Evolutionary conservation across 2,113 vertebrate genomes (phyloP).

Genomic region (Megaceryle torquata): DNA sequence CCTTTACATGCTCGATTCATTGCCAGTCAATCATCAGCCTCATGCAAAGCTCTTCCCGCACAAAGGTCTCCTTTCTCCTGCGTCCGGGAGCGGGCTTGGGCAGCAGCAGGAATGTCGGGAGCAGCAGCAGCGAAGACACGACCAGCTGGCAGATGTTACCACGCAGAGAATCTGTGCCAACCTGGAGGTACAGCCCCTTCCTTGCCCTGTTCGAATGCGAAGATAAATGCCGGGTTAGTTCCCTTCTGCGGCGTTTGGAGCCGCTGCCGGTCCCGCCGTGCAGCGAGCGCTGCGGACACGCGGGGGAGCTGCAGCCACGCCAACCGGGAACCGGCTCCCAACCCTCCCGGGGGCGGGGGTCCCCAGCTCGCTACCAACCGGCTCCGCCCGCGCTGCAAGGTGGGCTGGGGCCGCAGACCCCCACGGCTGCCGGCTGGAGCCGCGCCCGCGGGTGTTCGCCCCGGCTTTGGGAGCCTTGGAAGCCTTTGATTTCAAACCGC

Average conservation of each 20-base stretch:
- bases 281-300: not conserved
- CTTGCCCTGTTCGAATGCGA: fast-evolving
- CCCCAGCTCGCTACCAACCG: not conserved
- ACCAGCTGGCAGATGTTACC: not conserved
- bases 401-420: not conserved
- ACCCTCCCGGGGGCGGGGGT: not conserved
- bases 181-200: fast-evolving
- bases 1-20: not conserved
- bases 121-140: not conserved
- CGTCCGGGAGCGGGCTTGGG: not conserved
- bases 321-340: not conserved
- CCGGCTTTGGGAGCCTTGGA: not conserved
- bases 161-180: not conserved
- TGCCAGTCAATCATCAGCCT: not conserved
- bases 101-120: not conserved
- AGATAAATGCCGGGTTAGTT: not conserved
- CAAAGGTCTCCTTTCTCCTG: not conserved
- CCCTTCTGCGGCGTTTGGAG: not conserved
- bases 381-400: not conserved
- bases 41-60: not conserved
- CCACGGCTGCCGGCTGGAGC: not conserved
- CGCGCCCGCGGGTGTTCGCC: not conserved
- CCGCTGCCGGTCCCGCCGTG: not conserved
- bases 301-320: slow-evolving; percentile 1
- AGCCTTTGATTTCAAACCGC: fast-evolving